Evolutionary conservation across 2,113 vertebrate genomes (phyloP).

Genomic region (Corvus hawaiiensis): DNA sequence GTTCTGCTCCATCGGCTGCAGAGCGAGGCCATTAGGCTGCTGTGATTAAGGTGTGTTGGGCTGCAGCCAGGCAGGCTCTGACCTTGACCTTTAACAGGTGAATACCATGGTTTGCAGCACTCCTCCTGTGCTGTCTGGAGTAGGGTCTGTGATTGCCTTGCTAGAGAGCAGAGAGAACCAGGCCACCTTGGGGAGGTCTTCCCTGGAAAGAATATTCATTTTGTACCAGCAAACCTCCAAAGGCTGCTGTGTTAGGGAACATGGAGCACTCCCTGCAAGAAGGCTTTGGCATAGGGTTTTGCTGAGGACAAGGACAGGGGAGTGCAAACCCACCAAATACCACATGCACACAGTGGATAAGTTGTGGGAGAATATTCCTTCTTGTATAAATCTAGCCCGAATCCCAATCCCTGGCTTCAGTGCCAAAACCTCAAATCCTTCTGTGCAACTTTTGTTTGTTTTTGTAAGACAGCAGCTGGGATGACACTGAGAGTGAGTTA

Average conservation of each 20-base stretch:
- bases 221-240: background rate
- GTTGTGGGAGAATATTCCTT: background rate
- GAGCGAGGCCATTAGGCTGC: background rate
- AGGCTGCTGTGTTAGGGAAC: background rate
- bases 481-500: background rate
- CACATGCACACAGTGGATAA: background rate
- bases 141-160: background rate
- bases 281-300: background rate
- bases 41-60: background rate
- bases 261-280: background rate
- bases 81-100: constrained; percentile 30
- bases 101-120: background rate
- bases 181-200: background rate
- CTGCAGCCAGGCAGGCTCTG: constrained; percentile 13
- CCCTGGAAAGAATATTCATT: background rate
- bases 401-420: background rate
- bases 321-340: background rate
- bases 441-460: background rate
- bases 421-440: background rate
- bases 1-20: background rate
- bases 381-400: background rate
- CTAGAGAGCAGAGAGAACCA: background rate
- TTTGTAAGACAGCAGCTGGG: background rate
- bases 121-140: background rate
- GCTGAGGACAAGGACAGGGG: background rate